Evolutionary conservation across 2,797 vertebrate genomes (phyloP).

Genomic region (Perodicticus potto): DNA sequence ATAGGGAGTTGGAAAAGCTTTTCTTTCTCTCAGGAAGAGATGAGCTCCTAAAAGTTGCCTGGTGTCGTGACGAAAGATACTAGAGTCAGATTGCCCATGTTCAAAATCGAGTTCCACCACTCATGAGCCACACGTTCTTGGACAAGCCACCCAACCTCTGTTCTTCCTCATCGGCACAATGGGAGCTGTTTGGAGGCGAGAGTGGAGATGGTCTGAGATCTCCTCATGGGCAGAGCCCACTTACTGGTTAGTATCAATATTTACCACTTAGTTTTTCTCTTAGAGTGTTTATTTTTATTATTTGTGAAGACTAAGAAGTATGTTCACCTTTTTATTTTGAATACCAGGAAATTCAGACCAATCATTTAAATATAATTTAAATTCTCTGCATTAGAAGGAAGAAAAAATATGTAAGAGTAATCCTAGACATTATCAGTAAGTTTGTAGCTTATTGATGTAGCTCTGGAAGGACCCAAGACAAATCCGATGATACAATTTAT

Average conservation of each 20-base stretch:
- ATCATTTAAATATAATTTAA: neutral
- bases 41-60: neutral
- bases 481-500: neutral
- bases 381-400: neutral
- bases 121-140: neutral
- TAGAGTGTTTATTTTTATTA: neutral
- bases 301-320: neutral
- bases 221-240: neutral
- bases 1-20: neutral
- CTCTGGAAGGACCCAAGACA: neutral
- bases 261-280: neutral
- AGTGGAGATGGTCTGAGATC: neutral
- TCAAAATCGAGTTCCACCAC: neutral
- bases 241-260: neutral
- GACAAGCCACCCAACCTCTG: neutral
- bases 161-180: neutral
- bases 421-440: neutral
- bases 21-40: neutral
- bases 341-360: neutral
- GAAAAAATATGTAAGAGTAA: neutral
- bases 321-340: slow-evolving; percentile 6
- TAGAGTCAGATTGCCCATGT: neutral
- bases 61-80: neutral
- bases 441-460: neutral
- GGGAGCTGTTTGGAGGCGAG: neutral